phyloP scores from a whole-genome alignment of 2,797 vertebrate genomes.

The Liasis olivaceus region DNA sequence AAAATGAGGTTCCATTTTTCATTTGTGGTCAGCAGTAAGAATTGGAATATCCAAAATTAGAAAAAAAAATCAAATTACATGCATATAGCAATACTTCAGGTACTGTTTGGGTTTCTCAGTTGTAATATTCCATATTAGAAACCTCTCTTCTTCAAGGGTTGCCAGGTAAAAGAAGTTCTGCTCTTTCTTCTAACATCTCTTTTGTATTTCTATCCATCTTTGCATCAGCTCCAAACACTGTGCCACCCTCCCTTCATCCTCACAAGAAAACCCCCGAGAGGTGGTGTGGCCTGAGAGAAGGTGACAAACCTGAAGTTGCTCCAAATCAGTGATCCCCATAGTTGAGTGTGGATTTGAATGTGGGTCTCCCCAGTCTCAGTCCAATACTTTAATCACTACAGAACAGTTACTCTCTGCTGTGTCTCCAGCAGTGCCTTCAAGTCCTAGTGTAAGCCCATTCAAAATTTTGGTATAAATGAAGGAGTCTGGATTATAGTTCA shows the following conservation, averaged over 20 bases:
- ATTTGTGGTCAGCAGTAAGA: not conserved
- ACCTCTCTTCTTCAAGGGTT: not conserved
- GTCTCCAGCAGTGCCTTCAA: not conserved
- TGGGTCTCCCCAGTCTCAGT: not conserved
- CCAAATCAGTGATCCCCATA: not conserved
- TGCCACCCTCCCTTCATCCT: not conserved
- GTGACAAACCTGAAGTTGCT: not conserved
- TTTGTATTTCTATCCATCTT: conserved; percentile 2
- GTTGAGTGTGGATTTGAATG: not conserved
- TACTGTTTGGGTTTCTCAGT: not conserved
- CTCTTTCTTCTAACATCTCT: not conserved
- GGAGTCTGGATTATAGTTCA: not conserved
- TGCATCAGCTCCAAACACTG: not conserved
- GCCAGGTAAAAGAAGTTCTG: not conserved
- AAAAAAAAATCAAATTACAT: not conserved
- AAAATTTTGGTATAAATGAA: rapidly evolving
- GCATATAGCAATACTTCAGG: not conserved
- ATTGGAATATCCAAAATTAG: not conserved
- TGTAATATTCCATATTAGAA: not conserved
- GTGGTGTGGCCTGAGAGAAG: not conserved
- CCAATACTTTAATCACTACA: not conserved
- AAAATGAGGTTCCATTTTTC: not conserved
- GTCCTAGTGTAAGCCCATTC: not conserved
- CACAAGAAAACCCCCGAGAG: not conserved
- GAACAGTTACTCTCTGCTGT: not conserved